Conservation (phyloP, 2,797 vertebrate species). For the Chaetophractus vellerosus region DNA sequence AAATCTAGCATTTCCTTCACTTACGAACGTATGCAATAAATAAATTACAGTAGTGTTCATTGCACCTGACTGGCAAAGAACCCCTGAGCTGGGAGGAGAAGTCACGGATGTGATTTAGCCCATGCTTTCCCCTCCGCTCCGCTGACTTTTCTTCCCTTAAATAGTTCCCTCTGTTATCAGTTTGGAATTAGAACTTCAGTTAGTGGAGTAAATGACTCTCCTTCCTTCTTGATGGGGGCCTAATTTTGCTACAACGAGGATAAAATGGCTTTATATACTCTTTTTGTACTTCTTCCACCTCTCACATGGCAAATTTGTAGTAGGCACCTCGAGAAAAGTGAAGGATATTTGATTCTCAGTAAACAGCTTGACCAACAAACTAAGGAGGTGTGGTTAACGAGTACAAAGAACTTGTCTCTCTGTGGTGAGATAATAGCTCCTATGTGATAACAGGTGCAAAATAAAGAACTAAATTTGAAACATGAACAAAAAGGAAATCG, state of each 20-base stretch:
- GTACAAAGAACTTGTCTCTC: constrained; percentile 30
- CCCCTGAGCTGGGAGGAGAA: background rate
- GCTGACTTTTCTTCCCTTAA: constrained; percentile 46
- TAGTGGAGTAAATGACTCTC: background rate
- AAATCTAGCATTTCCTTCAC: too few relatives aligned
- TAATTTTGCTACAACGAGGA: background rate
- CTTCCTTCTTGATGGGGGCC: background rate
- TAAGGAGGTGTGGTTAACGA: background rate
- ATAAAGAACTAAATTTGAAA: background rate
- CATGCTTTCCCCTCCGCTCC: too few relatives aligned
- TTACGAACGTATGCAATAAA: too few relatives aligned
- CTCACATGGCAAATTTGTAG: background rate
- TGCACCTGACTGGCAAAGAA: too few relatives aligned
- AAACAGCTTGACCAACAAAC: background rate
- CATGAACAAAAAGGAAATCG: background rate
- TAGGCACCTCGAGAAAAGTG: background rate
- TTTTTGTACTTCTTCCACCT: background rate
- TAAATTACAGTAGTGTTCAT: too few relatives aligned
- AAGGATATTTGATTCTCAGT: background rate
- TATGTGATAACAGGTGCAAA: background rate
- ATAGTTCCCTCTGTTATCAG: background rate
- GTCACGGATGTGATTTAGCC: background rate
- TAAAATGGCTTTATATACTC: background rate
- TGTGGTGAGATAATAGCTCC: background rate
- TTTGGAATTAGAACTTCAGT: background rate